A percentile compares a stretch with the other conserved stretches of the same genome.
phyloP scores from a whole-genome alignment of 2,797 vertebrate species.

The Danio kyathit region DNA sequence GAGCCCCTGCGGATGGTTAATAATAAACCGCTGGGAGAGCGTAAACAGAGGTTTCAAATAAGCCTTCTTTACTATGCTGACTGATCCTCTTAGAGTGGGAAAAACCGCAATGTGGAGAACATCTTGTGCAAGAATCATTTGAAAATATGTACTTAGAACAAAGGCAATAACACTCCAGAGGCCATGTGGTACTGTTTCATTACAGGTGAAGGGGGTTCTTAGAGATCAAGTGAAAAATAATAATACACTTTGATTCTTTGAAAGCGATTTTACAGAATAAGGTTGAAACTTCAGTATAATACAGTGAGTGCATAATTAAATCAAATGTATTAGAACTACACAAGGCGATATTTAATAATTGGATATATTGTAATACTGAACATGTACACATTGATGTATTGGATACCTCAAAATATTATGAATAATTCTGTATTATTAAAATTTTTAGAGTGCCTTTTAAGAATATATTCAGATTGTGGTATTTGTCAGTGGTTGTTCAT shows the following conservation, averaged over 20 bases:
- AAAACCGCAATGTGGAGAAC: slow-evolving; percentile 48
- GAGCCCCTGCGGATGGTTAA: slow-evolving; percentile 57
- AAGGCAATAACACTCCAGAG: not conserved
- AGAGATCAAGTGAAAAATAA: not conserved
- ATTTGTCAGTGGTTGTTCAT: no score
- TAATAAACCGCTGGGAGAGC: slow-evolving; percentile 64
- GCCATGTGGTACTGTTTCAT: not conserved
- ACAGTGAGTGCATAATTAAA: not conserved
- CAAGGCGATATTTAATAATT: no score
- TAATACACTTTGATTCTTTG: not conserved
- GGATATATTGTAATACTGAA: no score
- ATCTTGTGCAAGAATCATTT: slow-evolving; percentile 58
- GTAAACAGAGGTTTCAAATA: slow-evolving; percentile 61
- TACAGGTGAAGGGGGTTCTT: not conserved
- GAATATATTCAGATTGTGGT: no score
- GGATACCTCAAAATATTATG: no score
- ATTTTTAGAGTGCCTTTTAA: no score
- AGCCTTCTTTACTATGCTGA: slow-evolving; percentile 60
- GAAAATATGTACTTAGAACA: slow-evolving; percentile 51
- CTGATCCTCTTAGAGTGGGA: slow-evolving; percentile 66
- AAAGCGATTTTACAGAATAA: no score
- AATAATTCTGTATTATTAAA: no score
- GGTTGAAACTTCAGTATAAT: not conserved
- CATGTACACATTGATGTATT: no score
- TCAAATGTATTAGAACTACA: not conserved